Base-by-base conservation (phyloP, 2,888 invertebrate genomes). In the Tenthredo distinguenda region DNA sequence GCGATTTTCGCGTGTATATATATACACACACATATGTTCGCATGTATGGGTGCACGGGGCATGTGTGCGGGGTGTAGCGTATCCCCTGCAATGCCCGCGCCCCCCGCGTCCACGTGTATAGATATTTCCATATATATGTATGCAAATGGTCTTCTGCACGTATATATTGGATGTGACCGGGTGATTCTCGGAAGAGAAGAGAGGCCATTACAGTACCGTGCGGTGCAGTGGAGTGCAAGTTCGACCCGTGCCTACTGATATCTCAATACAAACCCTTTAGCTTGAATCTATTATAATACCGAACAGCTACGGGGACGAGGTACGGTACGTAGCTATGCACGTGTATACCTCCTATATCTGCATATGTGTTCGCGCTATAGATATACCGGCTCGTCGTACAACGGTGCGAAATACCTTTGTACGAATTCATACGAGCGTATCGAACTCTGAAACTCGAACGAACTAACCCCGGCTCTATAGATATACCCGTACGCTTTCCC, bases 201-300 rank as follows among this genome's bases (percentile, higher is more conserved):
- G 65, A 81, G 62, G 81, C 81, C 81, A 62, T 81, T 81, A 37
- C 81, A 62, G 81, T 81, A 81, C 43, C 43, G 43, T 71, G 71
- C 37, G 7, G 76, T 26, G 31, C 2, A 18, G n/a, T 55, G 55
- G n/a, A n/a, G 18, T n/a, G 55, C 55, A 55, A n/a, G n/a, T 37
- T 55, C 55, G 43, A 62, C 62, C 65, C 55, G 26, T 68, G 26
- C 62, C 62, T 92, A 91, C 93, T 93, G 93, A 93, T 93, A 93
- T 93, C 93, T 93, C 92, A 93, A 93, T 93, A 93, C 91, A 92
- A 91, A 91, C 88, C 89, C 43, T 68, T 43, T 31, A n/a, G 68
- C 68, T 83, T 31, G 83, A 68, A 83, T 83, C 83, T 83, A 83
- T 83, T 83, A 68, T 68, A 83, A 83, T 83, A 71, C 83, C 68